phyloP scores from a whole-genome alignment of 2,888 invertebrate genomes.

The Octodonta nipae region DNA sequence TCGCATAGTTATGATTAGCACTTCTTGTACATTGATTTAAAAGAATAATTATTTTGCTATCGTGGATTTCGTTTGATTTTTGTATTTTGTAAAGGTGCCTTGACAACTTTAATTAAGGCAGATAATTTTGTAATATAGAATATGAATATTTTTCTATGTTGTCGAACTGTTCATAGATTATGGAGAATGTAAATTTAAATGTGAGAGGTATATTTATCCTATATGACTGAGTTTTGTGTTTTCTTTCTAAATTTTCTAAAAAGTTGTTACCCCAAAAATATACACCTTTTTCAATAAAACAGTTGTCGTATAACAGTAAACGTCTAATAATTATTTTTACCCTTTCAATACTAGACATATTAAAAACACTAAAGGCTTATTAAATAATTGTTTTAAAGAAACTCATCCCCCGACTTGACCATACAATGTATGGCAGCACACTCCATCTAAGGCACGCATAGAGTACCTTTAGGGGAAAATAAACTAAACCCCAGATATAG shows the following conservation, averaged over 20 bases:
- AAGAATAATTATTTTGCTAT: conserved; percentile 16
- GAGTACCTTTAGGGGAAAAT: too few relatives aligned
- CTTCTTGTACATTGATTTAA: conserved; percentile 11
- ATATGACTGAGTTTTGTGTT: conserved; percentile 29
- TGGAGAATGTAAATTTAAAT: conserved; percentile 26
- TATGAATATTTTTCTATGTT: conserved; percentile 61
- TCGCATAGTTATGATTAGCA: conserved; percentile 19
- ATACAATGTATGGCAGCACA: too few relatives aligned
- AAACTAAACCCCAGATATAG: too few relatives aligned
- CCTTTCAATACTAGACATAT: too few relatives aligned
- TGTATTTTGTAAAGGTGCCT: conserved; percentile 38
- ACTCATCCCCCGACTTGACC: too few relatives aligned
- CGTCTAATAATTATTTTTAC: too few relatives aligned
- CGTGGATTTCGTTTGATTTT: conserved; percentile 24
- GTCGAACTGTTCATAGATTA: conserved; percentile 36
- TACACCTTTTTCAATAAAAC: conserved; percentile 29
- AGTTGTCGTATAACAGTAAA: conserved; percentile 19
- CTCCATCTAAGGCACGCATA: too few relatives aligned
- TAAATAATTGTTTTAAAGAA: too few relatives aligned
- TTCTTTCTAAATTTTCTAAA: conserved; percentile 25
- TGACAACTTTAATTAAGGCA: conserved; percentile 46
- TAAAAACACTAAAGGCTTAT: too few relatives aligned
- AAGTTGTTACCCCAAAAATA: conserved; percentile 28
- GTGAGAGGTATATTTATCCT: conserved; percentile 32
- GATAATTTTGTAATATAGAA: conserved; percentile 56